Evolutionary conservation across 2,113 vertebrate species (phyloP).

Genomic region (Chloropsis cyanopogon): DNA sequence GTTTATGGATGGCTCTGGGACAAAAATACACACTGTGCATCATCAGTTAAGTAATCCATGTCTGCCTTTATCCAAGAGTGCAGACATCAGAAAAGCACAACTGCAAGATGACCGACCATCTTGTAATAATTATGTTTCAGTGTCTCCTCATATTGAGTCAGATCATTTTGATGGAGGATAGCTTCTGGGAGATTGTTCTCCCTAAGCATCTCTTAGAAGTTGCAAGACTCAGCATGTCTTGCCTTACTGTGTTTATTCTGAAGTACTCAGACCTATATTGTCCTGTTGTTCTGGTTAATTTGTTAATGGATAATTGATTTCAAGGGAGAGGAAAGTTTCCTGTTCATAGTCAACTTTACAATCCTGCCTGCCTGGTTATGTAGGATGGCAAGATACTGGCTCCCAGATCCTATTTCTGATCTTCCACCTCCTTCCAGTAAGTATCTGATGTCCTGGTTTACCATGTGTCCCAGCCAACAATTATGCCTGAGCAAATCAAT

Average conservation of each 20-base stretch:
- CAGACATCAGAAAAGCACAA: background rate
- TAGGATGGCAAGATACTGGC: background rate
- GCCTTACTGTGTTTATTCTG: background rate
- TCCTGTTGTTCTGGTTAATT: background rate
- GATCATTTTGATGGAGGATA: background rate
- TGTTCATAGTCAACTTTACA: background rate
- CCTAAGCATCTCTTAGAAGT: background rate
- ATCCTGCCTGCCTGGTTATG: background rate
- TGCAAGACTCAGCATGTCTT: background rate
- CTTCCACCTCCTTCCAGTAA: background rate
- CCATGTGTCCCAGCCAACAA: background rate
- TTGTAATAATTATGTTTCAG: background rate
- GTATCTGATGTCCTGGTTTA: slow-evolving; percentile 42
- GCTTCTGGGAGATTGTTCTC: background rate
- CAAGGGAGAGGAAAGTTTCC: background rate
- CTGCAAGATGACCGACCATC: background rate
- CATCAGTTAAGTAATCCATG: background rate
- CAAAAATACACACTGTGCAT: background rate
- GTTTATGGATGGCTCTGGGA: background rate
- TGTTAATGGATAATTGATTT: slow-evolving; percentile 8
- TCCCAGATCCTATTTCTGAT: slow-evolving; percentile 40
- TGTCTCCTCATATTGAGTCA: background rate
- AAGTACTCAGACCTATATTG: background rate
- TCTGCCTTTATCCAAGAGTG: background rate
- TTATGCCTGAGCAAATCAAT: slow-evolving; percentile 15